These are phyloP conservation scores for Troides helena DNA, from an alignment of 2,888 invertebrate genomes.

Conservation along the genomic window DNA sequence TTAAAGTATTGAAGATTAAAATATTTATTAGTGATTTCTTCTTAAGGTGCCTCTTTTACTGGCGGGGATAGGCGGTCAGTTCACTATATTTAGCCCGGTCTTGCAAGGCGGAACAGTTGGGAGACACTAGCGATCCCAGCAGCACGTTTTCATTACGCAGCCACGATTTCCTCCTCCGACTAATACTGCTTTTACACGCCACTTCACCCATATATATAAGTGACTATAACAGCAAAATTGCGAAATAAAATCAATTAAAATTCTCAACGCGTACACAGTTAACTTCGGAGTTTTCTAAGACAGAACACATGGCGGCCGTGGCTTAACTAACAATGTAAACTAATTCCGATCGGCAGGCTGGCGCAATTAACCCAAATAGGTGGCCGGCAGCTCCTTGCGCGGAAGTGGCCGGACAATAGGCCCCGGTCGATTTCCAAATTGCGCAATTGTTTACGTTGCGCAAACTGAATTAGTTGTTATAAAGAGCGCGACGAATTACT, in stretches of 20 bases:
- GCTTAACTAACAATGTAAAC: slow-evolving; percentile 29
- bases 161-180: too few relatives aligned
- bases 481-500: slow-evolving; percentile 5
- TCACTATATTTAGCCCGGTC: too few relatives aligned
- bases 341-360: slow-evolving; percentile 43
- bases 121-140: too few relatives aligned
- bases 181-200: too few relatives aligned
- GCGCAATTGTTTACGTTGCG: slow-evolving; percentile 32
- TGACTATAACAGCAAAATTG: neutral
- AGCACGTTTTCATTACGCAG: too few relatives aligned
- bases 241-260: slow-evolving; percentile 1
- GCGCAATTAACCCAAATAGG: slow-evolving; percentile 59
- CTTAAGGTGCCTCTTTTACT: too few relatives aligned
- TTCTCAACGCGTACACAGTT: neutral
- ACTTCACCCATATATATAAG: too few relatives aligned
- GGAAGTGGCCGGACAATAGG: slow-evolving; percentile 49
- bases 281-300: slow-evolving; percentile 6
- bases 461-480: slow-evolving; percentile 21
- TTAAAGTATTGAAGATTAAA: too few relatives aligned
- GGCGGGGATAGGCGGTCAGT: too few relatives aligned
- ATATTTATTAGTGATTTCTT: too few relatives aligned
- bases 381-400: slow-evolving; percentile 52
- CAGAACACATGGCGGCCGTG: slow-evolving; percentile 14
- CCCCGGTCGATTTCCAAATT: slow-evolving; percentile 35
- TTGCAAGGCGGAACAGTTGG: too few relatives aligned